phyloP scores from a whole-genome alignment of 92 coral and sea anemone genomes.

The Chrysogorgia sp. region DNA sequence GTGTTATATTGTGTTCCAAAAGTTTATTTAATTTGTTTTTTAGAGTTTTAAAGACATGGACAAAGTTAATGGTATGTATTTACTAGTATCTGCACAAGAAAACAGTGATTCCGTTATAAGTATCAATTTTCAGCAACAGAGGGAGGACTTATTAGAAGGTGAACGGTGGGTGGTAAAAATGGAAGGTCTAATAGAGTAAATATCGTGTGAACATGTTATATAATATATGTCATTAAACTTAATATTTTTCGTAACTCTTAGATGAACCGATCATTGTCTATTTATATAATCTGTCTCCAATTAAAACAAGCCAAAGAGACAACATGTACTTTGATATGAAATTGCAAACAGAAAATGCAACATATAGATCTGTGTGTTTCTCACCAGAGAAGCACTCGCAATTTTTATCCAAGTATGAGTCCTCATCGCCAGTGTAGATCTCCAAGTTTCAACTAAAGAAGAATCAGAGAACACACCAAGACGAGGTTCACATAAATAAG shows the following conservation, averaged over 20 bases:
- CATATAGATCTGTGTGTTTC: slow-evolving; percentile 17
- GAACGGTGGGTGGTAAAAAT: no score
- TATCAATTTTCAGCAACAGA: no score
- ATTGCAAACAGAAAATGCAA: slow-evolving; percentile 23
- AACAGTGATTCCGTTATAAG: no score
- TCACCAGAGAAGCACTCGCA: slow-evolving; percentile 27
- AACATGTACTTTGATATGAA: slow-evolving; percentile 41
- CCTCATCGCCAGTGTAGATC: slow-evolving; percentile 42
- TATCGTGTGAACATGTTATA: slow-evolving; percentile 7
- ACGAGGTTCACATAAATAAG: slow-evolving; percentile 41
- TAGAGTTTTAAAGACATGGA: no score
- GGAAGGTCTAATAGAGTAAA: no score
- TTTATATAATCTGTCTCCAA: slow-evolving; percentile 54
- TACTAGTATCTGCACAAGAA: no score
- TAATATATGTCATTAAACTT: neutral
- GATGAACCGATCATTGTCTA: slow-evolving; percentile 57
- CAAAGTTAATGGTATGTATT: no score
- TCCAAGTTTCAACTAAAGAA: slow-evolving; percentile 16
- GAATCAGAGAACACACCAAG: slow-evolving; percentile 2
- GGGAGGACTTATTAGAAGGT: no score
- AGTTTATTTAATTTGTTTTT: no score
- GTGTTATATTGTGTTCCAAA: no score
- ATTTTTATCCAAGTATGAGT: slow-evolving; percentile 16
- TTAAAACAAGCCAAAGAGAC: slow-evolving; percentile 60
- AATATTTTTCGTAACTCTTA: slow-evolving; percentile 1